A percentile compares a stretch with the other conserved stretches of the same genome.
These are phyloP conservation scores for Nothura maculosa DNA, from an alignment of 2,797 vertebrate genomes.

Conservation along the genomic window DNA sequence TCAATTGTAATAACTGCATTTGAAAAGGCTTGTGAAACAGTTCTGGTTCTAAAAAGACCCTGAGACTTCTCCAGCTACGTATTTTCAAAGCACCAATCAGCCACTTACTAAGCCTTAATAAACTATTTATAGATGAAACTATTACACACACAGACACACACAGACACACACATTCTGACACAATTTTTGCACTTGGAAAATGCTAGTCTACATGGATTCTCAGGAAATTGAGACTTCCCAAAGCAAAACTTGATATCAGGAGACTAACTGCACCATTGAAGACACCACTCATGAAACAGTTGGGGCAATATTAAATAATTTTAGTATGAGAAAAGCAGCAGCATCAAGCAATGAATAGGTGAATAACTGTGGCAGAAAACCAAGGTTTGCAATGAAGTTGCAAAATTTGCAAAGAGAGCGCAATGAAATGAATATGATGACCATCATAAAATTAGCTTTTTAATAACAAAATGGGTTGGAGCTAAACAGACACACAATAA, in stretches of 20 bases:
- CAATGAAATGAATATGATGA: not conserved
- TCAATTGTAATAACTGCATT: not conserved
- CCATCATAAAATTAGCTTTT: not conserved
- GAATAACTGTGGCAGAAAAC: not conserved
- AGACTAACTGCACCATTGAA: not conserved
- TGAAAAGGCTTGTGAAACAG: not conserved
- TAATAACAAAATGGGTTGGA: constrained; percentile 28
- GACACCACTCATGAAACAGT: constrained; percentile 31
- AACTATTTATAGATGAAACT: not conserved
- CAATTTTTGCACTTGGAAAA: not conserved
- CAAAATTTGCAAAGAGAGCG: not conserved
- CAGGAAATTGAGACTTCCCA: not conserved
- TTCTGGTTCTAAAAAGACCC: not conserved
- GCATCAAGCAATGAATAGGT: constrained; percentile 5
- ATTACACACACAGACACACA: not conserved
- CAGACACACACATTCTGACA: not conserved
- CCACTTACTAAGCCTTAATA: not conserved
- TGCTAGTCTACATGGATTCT: not conserved
- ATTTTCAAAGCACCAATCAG: not conserved
- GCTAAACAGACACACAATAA: constrained; percentile 8
- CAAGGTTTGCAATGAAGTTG: not conserved
- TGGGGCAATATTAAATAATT: not conserved
- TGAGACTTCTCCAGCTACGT: not conserved
- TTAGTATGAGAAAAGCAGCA: constrained; percentile 36
- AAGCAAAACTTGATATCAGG: not conserved